Conservation (phyloP, 2,113 vertebrate species). For the Petaurus breviceps region DNA sequence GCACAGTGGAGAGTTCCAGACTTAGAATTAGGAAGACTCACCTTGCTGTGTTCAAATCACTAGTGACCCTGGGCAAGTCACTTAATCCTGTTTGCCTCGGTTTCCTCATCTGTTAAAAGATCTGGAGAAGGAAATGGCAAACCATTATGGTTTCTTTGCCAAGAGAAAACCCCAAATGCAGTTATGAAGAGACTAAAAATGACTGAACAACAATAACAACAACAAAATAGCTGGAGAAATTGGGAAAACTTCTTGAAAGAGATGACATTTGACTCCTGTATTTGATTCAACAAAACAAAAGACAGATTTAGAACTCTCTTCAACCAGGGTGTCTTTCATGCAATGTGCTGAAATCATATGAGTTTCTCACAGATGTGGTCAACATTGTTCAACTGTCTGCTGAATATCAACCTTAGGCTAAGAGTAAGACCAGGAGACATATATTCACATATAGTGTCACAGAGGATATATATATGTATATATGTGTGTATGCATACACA, state of each 20-base stretch:
- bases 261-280: background rate
- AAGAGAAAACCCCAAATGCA: background rate
- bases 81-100: background rate
- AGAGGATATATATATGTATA: background rate
- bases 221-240: background rate
- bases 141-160: background rate
- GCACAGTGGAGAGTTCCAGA: background rate
- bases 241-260: background rate
- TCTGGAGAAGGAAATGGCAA: background rate
- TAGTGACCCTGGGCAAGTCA: background rate
- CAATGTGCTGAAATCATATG: background rate
- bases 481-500: background rate
- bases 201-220: background rate
- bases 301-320: background rate
- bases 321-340: background rate
- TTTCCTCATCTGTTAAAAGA: background rate
- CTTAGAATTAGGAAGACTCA: background rate
- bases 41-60: background rate
- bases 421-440: background rate
- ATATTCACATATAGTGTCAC: background rate
- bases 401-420: background rate
- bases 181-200: background rate
- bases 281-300: background rate
- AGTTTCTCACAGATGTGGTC: background rate
- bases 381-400: background rate